Evolutionary conservation across 92 coral and sea anemone species (phyloP).

Genomic region (Meandrina meandrites): DNA sequence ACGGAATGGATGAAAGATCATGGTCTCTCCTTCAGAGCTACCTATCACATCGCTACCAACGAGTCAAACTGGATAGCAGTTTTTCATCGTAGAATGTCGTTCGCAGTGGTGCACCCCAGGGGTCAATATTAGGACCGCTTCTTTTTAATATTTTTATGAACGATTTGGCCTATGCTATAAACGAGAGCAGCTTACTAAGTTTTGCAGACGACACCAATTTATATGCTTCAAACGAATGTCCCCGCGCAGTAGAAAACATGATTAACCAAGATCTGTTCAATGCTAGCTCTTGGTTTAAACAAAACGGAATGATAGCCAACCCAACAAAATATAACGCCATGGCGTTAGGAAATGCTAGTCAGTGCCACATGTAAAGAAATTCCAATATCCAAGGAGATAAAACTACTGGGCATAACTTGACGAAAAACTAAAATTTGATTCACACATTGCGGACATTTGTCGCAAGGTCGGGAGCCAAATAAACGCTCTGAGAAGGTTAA

Average conservation of each 20-base stretch:
- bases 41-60: neutral
- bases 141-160: slow-evolving; percentile 50
- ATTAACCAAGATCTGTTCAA: slow-evolving; percentile 36
- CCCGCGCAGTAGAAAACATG: slow-evolving; percentile 23
- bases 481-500: slow-evolving; percentile 35
- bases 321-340: slow-evolving; percentile 38
- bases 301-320: slow-evolving; percentile 38
- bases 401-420: slow-evolving; percentile 52
- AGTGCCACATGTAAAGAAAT: neutral
- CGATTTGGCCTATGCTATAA: slow-evolving; percentile 41
- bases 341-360: slow-evolving; percentile 30
- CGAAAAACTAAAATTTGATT: slow-evolving; percentile 57
- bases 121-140: slow-evolving; percentile 51
- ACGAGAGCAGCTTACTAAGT: slow-evolving; percentile 23
- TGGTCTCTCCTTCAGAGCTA: neutral
- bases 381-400: no score
- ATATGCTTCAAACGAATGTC: slow-evolving; percentile 35
- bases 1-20: neutral
- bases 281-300: slow-evolving; percentile 33
- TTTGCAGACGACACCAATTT: slow-evolving; percentile 43
- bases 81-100: no score
- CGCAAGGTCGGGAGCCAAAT: slow-evolving; percentile 55
- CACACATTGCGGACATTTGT: slow-evolving; percentile 54
- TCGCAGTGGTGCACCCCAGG: no score
- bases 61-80: no score